Evolutionary conservation across 2,888 invertebrate species (phyloP), one percentile per base, ranked within the genome.

Genomic region (Proisotoma minuta): DNA sequence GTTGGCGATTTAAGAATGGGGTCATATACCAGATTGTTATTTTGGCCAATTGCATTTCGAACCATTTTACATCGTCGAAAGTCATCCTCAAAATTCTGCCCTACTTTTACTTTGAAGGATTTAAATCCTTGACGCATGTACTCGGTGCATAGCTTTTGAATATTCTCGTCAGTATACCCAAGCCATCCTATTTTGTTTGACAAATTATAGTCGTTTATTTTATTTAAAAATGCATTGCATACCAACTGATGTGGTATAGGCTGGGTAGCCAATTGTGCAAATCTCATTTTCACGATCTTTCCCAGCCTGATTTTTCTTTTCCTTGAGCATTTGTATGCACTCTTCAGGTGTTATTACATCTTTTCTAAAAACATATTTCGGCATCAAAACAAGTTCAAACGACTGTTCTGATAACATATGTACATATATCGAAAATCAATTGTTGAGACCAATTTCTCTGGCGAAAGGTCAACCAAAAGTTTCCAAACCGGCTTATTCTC

Each of bases 91-190:
- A 91, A 77, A 77, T 86, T 84, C 65, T 83, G 81, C 0, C 94
- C 95, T n/a, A 95, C 91, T 81, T 95, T 95, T 12, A 90, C 83
- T 80, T 95, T 95, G 77, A 94, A 94, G 56, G 87, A 84, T 0
- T 84, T 87, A 76, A 89, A 92, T 15, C 92, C 92, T 51, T 85
- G 79, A 5, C 82, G 81, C 64, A 91, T 76, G 76, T 87, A 91
- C 76, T 88, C 85, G 59, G 83, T 78, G 70, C 89, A 89, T 0
- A 90, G 79, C 65, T 82, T 77, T 63, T 82, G 80, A 2, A 93
- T 85, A 73, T 85, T 83, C 57, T 87, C 87, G 74, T 91, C 87
- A 27, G 84, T 84, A 78, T 93, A 94, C 0, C 92, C 92, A 69
- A 94, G 76, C 94, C 93, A 95, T 43, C 92, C 89, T 84, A 43